Conservation (phyloP, 2,113 vertebrate species). For the Microtus montanus region DNA sequence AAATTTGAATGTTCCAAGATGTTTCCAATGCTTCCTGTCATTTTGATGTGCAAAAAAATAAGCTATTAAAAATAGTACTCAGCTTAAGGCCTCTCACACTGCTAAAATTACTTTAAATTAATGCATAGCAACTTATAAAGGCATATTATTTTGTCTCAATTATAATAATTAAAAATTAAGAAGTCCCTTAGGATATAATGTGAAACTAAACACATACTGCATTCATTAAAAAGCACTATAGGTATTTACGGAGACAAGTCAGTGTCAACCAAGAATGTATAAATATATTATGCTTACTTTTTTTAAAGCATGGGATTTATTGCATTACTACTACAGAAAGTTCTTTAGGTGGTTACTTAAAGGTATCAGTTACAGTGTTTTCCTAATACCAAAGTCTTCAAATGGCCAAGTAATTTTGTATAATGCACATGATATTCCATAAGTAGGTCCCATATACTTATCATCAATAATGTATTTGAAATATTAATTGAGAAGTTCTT, state of each 20-base stretch:
- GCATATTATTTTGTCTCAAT: not conserved
- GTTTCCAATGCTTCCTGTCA: not conserved
- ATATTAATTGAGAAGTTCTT: not conserved
- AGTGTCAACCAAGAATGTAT: not conserved
- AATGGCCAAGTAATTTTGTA: not conserved
- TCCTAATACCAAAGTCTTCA: not conserved
- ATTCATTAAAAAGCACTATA: not conserved
- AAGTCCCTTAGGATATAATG: not conserved
- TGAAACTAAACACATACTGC: not conserved
- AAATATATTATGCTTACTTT: not conserved
- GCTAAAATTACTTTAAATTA: not conserved
- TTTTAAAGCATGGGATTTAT: not conserved
- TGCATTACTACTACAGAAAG: not conserved
- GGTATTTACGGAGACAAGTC: not conserved
- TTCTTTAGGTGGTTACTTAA: not conserved
- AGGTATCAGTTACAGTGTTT: fast-evolving
- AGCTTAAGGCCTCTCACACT: not conserved
- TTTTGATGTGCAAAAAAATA: not conserved
- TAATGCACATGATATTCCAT: not conserved
- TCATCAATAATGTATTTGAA: not conserved
- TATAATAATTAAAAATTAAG: not conserved
- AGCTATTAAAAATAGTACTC: not conserved
- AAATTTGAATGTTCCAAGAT: not conserved
- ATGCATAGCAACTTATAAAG: not conserved
- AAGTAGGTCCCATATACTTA: not conserved